Evolutionary conservation across 2,113 vertebrate genomes (phyloP).

Genomic region (Scomber colias): DNA sequence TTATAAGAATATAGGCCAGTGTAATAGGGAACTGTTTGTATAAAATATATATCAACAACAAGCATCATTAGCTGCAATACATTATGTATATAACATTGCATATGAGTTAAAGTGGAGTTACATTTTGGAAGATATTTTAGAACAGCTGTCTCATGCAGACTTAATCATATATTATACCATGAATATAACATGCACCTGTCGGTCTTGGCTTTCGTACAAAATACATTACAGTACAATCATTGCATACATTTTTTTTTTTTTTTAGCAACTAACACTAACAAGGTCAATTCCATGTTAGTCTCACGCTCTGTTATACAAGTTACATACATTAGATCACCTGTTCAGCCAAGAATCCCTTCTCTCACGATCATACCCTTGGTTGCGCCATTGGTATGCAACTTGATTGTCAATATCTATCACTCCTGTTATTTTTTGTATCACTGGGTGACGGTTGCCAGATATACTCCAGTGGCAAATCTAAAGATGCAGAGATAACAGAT

Average conservation of each 20-base stretch:
- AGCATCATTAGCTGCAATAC: neutral
- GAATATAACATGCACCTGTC: slow-evolving; percentile 6
- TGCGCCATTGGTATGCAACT: slow-evolving; percentile 8
- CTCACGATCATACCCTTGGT: slow-evolving; percentile 1
- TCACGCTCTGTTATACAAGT: neutral
- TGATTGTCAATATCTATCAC: slow-evolving; percentile 29
- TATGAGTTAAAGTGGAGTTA: neutral
- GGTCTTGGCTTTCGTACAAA: slow-evolving; percentile 9
- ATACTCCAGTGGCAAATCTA: slow-evolving; percentile 49
- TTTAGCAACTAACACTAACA: neutral
- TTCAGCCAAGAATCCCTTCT: no score
- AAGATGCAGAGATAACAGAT: slow-evolving; percentile 69
- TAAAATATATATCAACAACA: neutral
- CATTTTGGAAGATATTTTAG: neutral
- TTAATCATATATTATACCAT: slow-evolving; percentile 5
- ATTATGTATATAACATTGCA: no score
- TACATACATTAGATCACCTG: no score
- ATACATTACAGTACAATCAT: neutral
- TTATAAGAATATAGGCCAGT: neutral
- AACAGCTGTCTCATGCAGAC: neutral
- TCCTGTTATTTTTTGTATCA: slow-evolving; percentile 40
- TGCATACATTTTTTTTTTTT: slow-evolving; percentile 26
- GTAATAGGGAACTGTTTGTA: neutral
- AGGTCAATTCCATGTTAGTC: neutral
- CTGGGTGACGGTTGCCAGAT: slow-evolving; percentile 48